These are phyloP conservation scores for Orthosia gothica DNA, from an alignment of 2,888 invertebrate genomes.

Conservation along the genomic window DNA sequence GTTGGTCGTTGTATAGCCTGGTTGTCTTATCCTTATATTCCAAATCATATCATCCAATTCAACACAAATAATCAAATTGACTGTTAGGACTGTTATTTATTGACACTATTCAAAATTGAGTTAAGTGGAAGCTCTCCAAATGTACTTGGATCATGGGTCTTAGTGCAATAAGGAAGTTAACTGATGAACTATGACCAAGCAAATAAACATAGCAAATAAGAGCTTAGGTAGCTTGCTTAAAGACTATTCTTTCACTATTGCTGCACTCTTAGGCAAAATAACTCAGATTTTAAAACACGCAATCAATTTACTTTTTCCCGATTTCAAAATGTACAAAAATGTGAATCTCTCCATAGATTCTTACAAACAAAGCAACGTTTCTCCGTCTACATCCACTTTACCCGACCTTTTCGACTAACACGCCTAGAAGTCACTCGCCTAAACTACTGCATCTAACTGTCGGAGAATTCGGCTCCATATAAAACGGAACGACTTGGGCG, in stretches of 20 bases:
- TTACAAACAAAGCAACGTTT: background rate
- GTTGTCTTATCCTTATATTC: no score
- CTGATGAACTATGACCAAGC: no score
- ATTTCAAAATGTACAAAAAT: background rate
- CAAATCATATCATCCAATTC: no score
- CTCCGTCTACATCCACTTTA: background rate
- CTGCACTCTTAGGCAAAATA: background rate
- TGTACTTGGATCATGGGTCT: no score
- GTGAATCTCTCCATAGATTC: background rate
- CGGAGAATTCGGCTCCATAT: conserved; percentile 66
- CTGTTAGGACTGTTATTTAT: no score
- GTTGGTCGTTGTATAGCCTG: no score
- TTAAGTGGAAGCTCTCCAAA: no score
- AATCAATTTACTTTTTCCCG: background rate
- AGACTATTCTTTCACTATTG: background rate
- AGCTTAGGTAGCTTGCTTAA: background rate
- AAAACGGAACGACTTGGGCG: conserved; percentile 80
- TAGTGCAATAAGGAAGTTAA: no score
- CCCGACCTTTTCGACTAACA: conserved; percentile 13
- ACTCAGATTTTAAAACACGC: background rate
- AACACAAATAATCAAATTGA: no score
- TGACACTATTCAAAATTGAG: no score
- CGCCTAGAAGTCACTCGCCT: conserved; percentile 19
- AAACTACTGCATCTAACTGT: conserved; percentile 45
- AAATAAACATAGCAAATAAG: no score